Percentiles rank a stretch among this genome's conserved stretches.
These are phyloP conservation scores for Thinocorus orbignyianus DNA, from an alignment of 2,113 vertebrate species.

Conservation along the genomic window DNA sequence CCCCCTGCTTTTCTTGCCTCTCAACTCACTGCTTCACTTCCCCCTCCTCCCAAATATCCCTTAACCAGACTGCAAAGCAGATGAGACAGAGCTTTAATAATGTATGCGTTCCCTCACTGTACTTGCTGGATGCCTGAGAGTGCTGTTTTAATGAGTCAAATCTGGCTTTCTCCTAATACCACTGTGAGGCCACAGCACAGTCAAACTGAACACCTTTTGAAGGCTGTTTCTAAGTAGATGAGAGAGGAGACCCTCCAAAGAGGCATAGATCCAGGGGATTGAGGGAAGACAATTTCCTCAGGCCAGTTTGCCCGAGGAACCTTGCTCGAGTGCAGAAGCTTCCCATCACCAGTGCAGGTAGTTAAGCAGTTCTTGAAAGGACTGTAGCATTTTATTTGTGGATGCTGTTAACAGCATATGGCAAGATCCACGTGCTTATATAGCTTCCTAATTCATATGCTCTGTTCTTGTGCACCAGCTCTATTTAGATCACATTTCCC, in stretches of 20 bases:
- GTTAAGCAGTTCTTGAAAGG: background rate
- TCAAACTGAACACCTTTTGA: background rate
- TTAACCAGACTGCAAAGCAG: background rate
- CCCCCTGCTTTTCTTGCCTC: background rate
- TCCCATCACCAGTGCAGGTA: background rate
- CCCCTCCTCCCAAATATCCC: background rate
- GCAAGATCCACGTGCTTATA: background rate
- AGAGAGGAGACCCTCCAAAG: background rate
- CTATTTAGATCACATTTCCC: background rate
- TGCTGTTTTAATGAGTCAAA: slow-evolving; percentile 21
- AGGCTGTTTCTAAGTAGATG: background rate
- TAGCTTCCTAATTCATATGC: background rate
- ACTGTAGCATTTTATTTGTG: background rate
- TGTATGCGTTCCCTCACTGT: background rate
- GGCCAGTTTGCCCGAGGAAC: background rate
- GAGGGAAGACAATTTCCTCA: background rate
- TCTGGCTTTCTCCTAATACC: background rate
- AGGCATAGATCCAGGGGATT: background rate
- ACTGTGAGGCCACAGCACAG: background rate
- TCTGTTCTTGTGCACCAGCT: background rate
- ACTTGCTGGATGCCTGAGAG: background rate
- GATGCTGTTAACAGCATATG: background rate
- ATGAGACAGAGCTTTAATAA: slow-evolving; percentile 21
- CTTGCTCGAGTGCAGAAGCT: background rate
- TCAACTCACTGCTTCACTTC: background rate